phyloP scores from a whole-genome alignment of 64 coral and sea anemone genomes.

The Anthopleura sola region DNA sequence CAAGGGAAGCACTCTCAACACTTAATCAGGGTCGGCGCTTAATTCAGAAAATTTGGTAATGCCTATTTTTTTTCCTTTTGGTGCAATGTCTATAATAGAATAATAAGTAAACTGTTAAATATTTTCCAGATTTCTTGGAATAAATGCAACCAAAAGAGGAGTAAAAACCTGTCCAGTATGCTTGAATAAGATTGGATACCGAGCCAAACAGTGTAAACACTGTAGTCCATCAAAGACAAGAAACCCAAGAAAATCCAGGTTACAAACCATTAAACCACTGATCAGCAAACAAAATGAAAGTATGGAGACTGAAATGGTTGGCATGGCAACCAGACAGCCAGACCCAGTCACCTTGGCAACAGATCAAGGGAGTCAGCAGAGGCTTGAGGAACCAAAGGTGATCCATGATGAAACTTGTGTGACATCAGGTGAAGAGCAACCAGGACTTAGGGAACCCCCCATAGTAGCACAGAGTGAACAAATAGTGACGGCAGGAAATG shows the following conservation, averaged over 20 bases:
- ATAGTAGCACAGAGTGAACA: neutral
- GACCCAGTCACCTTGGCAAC: neutral
- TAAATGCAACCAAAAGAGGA: constrained; percentile 91
- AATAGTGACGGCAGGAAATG: neutral
- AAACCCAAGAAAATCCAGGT: constrained; percentile 36
- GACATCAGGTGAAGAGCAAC: neutral
- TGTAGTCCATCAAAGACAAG: constrained; percentile 66
- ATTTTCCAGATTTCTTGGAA: constrained; percentile 65
- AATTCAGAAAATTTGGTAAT: no score
- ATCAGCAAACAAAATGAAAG: constrained; percentile 11
- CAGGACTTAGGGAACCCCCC: neutral
- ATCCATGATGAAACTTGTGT: neutral
- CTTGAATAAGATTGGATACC: constrained; percentile 89
- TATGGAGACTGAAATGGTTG: constrained; percentile 11
- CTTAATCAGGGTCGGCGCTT: no score
- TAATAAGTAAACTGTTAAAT: neutral
- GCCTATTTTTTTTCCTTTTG: no score
- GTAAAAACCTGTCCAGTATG: constrained; percentile 88
- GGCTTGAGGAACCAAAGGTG: neutral
- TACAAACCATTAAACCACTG: constrained; percentile 24
- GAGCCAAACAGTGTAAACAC: constrained; percentile 87
- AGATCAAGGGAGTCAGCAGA: neutral
- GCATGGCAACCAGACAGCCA: neutral
- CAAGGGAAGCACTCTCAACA: no score
- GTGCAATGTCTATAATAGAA: no score